phyloP scores from a whole-genome alignment of 2,797 vertebrate species.

The Stomatorhinus walkeri region DNA sequence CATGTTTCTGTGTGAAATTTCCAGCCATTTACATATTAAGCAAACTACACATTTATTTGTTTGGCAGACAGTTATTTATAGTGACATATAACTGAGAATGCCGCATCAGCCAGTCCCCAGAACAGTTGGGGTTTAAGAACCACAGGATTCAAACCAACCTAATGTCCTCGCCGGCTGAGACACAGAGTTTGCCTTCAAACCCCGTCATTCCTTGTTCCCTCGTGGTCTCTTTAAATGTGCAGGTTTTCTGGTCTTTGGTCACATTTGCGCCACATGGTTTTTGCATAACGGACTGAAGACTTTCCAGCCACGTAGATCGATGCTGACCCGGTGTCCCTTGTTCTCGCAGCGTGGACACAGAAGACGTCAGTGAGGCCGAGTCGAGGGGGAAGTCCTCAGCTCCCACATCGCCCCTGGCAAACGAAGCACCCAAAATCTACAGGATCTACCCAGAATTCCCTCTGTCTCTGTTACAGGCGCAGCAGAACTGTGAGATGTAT shows the following conservation, averaged over 20 bases:
- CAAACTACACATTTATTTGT: background rate
- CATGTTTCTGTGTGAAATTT: background rate
- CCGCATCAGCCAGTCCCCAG: background rate
- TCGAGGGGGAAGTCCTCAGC: slow-evolving; percentile 41
- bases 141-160: background rate
- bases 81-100: background rate
- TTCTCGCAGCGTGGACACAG: slow-evolving; percentile 66
- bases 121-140: background rate
- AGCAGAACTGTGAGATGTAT: slow-evolving; percentile 75
- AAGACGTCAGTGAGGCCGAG: slow-evolving; percentile 71
- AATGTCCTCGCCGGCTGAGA: background rate
- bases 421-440: slow-evolving; percentile 37
- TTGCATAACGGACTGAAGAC: background rate
- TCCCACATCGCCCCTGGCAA: slow-evolving; percentile 40
- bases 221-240: background rate
- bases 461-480: slow-evolving; percentile 66
- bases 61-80: background rate
- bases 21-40: background rate
- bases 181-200: background rate
- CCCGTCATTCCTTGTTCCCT: background rate
- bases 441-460: slow-evolving; percentile 67
- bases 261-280: background rate
- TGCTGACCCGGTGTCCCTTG: background rate
- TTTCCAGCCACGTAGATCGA: background rate
- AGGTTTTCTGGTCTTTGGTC: background rate